A percentile compares a stretch with the other conserved stretches of the same genome.
Conservation (phyloP, 2,888 invertebrate species). For the Macroteleia sp. region DNA sequence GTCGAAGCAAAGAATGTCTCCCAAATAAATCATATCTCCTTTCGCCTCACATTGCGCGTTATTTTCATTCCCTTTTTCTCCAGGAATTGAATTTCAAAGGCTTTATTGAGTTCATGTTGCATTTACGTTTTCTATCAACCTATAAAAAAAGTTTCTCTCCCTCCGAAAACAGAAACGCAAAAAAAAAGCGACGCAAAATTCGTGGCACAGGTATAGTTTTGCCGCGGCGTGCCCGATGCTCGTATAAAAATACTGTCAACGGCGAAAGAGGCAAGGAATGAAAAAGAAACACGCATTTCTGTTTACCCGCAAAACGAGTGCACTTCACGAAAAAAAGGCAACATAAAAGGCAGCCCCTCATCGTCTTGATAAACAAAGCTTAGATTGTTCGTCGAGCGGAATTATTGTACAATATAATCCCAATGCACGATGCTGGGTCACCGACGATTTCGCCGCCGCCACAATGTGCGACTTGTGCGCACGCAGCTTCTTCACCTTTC, state of each 20-base stretch:
- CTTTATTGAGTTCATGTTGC: conserved; percentile 36
- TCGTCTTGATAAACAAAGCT: conserved; percentile 51
- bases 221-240: background rate
- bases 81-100: conserved; percentile 38
- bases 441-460: conserved; percentile 5
- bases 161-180: background rate
- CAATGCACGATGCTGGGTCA: conserved; percentile 20
- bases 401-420: conserved; percentile 51
- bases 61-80: conserved; percentile 12
- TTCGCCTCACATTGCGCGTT: background rate
- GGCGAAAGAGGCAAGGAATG: conserved; percentile 21
- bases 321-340: conserved; percentile 29
- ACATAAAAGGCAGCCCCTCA: conserved; percentile 35
- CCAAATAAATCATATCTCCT: conserved; percentile 25
- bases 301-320: conserved; percentile 33
- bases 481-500: conserved; percentile 36
- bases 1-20: background rate
- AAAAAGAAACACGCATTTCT: conserved; percentile 47
- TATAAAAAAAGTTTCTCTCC: conserved; percentile 12
- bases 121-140: conserved; percentile 30
- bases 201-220: background rate
- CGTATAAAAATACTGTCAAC: conserved; percentile 14
- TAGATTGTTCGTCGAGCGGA: conserved; percentile 37
- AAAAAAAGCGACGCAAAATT: conserved; percentile 14
- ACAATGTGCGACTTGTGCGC: conserved; percentile 19